Base-by-base conservation (phyloP, 1,140 invertebrate species). In the Eueides isabella region DNA sequence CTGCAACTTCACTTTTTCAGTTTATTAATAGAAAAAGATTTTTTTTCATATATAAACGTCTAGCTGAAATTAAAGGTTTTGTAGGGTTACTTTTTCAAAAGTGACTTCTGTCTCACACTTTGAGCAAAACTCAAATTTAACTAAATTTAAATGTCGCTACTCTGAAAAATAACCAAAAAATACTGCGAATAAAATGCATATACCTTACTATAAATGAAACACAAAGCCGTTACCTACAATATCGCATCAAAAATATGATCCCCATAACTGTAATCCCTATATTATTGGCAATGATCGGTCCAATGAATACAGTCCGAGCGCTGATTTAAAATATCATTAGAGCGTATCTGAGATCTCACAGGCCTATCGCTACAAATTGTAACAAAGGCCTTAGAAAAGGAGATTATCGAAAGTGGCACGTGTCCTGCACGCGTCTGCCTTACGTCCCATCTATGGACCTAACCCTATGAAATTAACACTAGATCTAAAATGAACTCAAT, bases 321-420 rank as follows among this genome's bases (percentile, higher is more conserved):
- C 83, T 84, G 87, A 90, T 91, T 92, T 90, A 92, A 92, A 92
- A 91, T 91, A 91, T 92, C 91, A 91, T 92, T 92, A 92, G 81
- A 84, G 69, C 84, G 86, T 91, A 92, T 91, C 91, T 85, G 83
- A 87, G 82, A 92, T 92, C 90, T 89, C 87, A 82, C 82, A 82
- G 84, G 85, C 81, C 81, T 85, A 88, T 88, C 85, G 84, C 83
- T 88, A 89, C 88, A 91, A 92, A 92, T 91, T 91, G 88, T 87
- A 92, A 91, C 88, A 92, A 92, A 90, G 87, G 82, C 82, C 75
- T 78, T 77, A 82, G 80, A 71, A 91, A 90, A 91, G 89, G 82
- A 91, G 91, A 92, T 92, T 92, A 92, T 90, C 88, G 82, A 66
- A 80, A 78, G 77, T 76, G 85, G 75, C 91, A 81, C 91, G 89